Conservation (phyloP, 2,797 vertebrate genomes). For the Peromyscus aztecus region DNA sequence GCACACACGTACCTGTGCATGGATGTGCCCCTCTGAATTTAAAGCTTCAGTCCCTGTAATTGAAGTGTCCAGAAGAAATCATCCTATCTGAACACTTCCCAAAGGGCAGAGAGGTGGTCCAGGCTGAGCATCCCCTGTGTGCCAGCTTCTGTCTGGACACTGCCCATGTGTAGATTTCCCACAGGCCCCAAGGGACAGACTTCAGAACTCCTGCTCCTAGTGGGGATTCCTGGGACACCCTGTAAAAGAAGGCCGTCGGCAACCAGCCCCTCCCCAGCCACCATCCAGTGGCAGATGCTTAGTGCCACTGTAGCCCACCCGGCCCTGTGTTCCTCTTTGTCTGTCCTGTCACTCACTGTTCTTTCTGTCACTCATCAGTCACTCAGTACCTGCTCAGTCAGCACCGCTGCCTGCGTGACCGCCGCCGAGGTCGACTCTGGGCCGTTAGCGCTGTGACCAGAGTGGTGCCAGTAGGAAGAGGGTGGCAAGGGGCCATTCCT, state of each 20-base stretch:
- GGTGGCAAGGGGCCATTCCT: no score
- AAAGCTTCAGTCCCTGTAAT: not conserved
- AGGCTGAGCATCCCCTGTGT: accelerated
- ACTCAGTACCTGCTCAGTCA: not conserved
- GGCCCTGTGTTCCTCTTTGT: not conserved
- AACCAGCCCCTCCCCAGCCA: not conserved
- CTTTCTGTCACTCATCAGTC: not conserved
- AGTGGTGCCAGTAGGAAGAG: not conserved
- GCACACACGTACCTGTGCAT: no score
- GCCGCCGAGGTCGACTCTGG: not conserved
- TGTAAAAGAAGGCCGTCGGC: not conserved
- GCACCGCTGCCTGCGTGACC: not conserved
- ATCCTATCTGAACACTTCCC: not conserved
- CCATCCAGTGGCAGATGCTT: not conserved
- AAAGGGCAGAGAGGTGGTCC: not conserved
- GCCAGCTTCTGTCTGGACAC: not conserved
- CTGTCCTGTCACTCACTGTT: not conserved
- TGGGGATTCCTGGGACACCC: not conserved
- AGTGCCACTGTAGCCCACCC: not conserved
- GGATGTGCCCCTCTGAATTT: not conserved
- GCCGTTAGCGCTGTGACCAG: not conserved
- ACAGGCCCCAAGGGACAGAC: not conserved
- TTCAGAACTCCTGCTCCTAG: not conserved
- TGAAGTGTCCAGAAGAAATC: not conserved
- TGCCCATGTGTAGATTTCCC: accelerated